These are phyloP conservation scores for Centropus bengalensis DNA, from an alignment of 2,113 vertebrate species.

Conservation along the genomic window DNA sequence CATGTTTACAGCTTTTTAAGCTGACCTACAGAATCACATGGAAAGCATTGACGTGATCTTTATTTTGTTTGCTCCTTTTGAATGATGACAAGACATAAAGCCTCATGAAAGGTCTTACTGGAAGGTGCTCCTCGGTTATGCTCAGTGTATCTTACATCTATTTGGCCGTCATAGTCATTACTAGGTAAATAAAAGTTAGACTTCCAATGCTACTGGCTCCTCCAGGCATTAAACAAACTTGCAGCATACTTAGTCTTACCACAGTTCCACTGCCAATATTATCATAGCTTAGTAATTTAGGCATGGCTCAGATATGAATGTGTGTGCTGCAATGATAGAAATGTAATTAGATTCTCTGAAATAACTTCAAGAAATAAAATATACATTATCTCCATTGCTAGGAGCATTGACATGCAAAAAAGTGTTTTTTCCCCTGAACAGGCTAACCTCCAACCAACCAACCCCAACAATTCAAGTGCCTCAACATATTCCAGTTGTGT, in stretches of 20 bases:
- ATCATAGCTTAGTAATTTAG: not conserved
- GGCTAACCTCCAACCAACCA: not conserved
- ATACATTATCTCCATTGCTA: not conserved
- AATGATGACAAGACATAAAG: not conserved
- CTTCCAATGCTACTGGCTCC: not conserved
- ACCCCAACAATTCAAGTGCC: not conserved
- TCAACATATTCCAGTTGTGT: not conserved
- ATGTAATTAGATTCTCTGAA: not conserved
- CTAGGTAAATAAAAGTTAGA: not conserved
- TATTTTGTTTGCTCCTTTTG: not conserved
- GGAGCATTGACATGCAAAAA: not conserved
- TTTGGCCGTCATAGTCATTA: not conserved
- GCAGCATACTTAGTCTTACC: not conserved
- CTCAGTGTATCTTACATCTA: not conserved
- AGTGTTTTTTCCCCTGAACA: not conserved
- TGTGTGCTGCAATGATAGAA: not conserved
- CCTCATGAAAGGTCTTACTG: not conserved
- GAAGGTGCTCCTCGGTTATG: not conserved
- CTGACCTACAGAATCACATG: not conserved
- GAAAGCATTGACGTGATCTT: not conserved
- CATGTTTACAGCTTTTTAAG: not conserved
- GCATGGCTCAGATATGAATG: not conserved
- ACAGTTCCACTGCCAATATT: not conserved
- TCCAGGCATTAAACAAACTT: not conserved
- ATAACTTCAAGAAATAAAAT: not conserved